phyloP scores from a whole-genome alignment of 1,140 invertebrate genomes.

The Drosophila melanica region DNA sequence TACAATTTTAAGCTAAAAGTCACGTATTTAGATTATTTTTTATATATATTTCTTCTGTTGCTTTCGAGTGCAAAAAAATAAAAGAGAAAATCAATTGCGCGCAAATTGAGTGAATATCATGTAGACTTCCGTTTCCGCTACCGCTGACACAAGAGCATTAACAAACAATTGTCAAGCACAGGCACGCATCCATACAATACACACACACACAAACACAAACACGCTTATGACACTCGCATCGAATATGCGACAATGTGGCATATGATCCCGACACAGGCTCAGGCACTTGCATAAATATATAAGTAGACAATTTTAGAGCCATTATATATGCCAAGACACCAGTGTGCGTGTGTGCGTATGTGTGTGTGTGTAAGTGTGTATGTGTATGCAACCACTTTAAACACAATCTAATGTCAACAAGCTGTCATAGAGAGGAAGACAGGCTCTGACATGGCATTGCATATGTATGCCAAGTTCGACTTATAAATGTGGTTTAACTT shows the following conservation, averaged over 20 bases:
- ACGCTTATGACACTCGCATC: slow-evolving; percentile 28
- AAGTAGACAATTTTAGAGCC: slow-evolving; percentile 71
- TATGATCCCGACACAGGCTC: slow-evolving; percentile 60
- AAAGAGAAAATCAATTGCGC: slow-evolving; percentile 70
- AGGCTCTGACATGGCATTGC: slow-evolving; percentile 41
- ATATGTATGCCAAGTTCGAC: slow-evolving; percentile 63
- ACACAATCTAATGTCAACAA: slow-evolving; percentile 81
- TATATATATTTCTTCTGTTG: slow-evolving; percentile 19
- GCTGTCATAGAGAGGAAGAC: slow-evolving; percentile 12
- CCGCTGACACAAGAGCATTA: slow-evolving; percentile 52
- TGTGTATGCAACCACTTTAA: slow-evolving; percentile 67
- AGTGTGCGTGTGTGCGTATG: slow-evolving; percentile 10
- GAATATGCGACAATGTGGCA: slow-evolving; percentile 74
- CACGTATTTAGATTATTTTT: slow-evolving; percentile 62
- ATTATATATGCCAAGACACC: slow-evolving; percentile 47
- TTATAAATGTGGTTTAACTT: slow-evolving; percentile 79
- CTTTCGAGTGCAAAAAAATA: slow-evolving; percentile 25
- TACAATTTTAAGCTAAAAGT: slow-evolving; percentile 60
- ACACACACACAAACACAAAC: slow-evolving; percentile 29
- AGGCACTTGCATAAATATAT: slow-evolving; percentile 75
- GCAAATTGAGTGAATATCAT: slow-evolving; percentile 78
- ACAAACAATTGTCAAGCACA: slow-evolving; percentile 72
- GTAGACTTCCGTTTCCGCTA: slow-evolving; percentile 66
- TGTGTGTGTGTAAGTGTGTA: slow-evolving; percentile 16
- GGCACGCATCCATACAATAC: slow-evolving; percentile 2